phyloP scores from a whole-genome alignment of 64 coral and sea anemone species.

The Actinia tenebrosa region DNA sequence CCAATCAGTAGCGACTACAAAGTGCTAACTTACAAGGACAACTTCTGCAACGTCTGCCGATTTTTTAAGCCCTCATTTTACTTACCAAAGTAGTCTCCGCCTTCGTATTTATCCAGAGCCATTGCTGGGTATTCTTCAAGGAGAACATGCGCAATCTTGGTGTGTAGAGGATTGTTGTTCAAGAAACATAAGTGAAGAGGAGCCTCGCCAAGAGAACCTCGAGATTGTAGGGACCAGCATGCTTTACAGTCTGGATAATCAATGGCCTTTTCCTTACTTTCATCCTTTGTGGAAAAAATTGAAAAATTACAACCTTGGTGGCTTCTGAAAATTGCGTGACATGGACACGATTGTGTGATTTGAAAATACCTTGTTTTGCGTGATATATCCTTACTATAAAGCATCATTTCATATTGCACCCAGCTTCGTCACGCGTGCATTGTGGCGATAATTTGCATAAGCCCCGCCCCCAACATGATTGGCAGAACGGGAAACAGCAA shows the following conservation, averaged over 20 bases:
- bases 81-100: conserved; percentile 62
- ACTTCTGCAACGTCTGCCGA: no score
- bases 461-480: no score
- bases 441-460: no score
- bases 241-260: conserved; percentile 44
- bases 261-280: conserved; percentile 20
- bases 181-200: conserved; percentile 81
- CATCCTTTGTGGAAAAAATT: background rate
- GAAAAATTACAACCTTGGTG: background rate
- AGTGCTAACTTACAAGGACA: no score
- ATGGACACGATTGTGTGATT: no score
- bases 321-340: background rate
- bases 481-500: no score
- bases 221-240: conserved; percentile 68
- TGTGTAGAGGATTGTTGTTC: conserved; percentile 36
- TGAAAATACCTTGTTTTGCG: background rate
- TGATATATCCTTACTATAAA: background rate
- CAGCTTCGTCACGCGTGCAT: no score
- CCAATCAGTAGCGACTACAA: no score
- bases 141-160: conserved; percentile 56
- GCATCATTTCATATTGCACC: no score
- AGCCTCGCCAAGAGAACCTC: conserved; percentile 65
- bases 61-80: background rate
- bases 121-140: conserved; percentile 62
- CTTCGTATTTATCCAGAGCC: conserved; percentile 76